These are phyloP conservation scores for Antrozous pallidus DNA, from an alignment of 2,797 vertebrate genomes.

Conservation along the genomic window DNA sequence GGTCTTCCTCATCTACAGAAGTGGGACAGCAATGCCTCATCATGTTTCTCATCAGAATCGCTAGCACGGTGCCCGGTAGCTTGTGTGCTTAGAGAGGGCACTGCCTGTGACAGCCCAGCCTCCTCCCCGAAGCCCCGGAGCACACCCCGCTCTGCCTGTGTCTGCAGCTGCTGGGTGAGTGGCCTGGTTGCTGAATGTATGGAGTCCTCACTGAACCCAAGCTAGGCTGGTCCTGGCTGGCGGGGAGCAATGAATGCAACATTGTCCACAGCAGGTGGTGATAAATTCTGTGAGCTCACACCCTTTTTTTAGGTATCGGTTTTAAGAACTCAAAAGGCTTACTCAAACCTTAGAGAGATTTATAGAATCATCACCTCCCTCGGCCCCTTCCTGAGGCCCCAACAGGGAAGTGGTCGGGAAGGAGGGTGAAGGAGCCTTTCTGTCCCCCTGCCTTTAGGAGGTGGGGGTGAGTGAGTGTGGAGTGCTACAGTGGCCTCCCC, in stretches of 20 bases:
- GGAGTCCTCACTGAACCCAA: background rate
- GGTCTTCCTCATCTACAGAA: background rate
- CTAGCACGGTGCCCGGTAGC: background rate
- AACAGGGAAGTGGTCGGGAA: background rate
- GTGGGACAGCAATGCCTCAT: background rate
- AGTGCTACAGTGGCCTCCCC: background rate
- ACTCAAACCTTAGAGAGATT: slow-evolving; percentile 3
- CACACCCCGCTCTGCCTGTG: accelerated
- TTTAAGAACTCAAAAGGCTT: slow-evolving; percentile 39
- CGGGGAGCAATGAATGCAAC: background rate
- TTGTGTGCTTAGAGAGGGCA: background rate
- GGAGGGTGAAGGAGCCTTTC: slow-evolving; percentile 38
- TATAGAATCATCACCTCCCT: background rate
- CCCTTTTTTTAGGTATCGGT: background rate
- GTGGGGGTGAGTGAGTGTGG: background rate
- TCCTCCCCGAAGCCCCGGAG: background rate
- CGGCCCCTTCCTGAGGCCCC: background rate
- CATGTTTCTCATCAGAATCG: background rate
- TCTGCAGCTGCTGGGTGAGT: background rate
- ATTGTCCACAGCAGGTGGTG: slow-evolving; percentile 6
- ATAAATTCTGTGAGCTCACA: background rate
- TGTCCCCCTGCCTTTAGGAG: background rate
- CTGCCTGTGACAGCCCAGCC: accelerated
- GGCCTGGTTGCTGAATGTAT: accelerated
- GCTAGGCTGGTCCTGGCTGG: background rate